Evolutionary conservation across 2,888 invertebrate species (phyloP), one percentile per base, ranked within the genome.

Genomic region (Cerastis leucographa): DNA sequence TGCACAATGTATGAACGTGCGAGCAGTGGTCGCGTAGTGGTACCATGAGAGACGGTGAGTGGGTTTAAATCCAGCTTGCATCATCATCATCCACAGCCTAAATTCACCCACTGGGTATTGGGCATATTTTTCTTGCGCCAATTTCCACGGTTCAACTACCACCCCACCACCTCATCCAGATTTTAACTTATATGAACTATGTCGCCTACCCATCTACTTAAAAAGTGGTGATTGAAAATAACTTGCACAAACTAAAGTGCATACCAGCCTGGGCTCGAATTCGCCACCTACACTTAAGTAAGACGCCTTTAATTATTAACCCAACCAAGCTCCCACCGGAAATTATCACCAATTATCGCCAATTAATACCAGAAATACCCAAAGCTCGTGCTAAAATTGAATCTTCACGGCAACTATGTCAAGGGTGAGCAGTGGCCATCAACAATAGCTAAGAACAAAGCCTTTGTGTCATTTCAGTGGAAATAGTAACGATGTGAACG

Each of bases 281-380:
- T 59, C 8, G 1, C 29, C 9, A 35, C 59, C 59, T 8, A 59
- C 29, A 35, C 59, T 35, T 9, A 35, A 35, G 4, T 59, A 29
- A 25, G 29, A 56, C 6, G 8, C 0, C 19, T 56, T 19, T 56
- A 46, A 44, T 49, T 6, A 9, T 17, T 22, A 74, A 59, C 49
- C 6, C n/a, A 70, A 70, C 25, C 3, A 25, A 70, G 0, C 72
- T 75, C 70, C 59, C 75, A 69, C 56, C 54, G 14, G 12, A 73
- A 85, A 81, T 84, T 84, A 86, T 68, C 75, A 64, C 46, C 70
- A 85, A 80, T 86, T 86, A 85, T 49, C 70, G n/a, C 25, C 79
- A 86, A 78, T 80, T 82, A 78, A 75, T 74, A 74, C 59, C 70
- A 79, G 75, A 84, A 85, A 70, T 44, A 78, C n/a, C 44, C 66